Evolutionary conservation across 2,888 invertebrate species (phyloP).

Genomic region (Euproctis similis): DNA sequence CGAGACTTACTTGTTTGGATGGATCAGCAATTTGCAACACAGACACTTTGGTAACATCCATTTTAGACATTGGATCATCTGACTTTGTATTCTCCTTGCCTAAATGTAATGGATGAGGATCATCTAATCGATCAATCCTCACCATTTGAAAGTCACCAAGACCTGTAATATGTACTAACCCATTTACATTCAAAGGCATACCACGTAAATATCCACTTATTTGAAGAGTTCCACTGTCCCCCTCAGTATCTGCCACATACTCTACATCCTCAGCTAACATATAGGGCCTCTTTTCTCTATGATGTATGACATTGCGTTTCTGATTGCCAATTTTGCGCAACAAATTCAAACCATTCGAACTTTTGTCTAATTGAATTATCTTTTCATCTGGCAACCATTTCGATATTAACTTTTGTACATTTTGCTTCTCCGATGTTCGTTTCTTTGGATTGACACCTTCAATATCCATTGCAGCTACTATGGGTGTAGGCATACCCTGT

Average conservation of each 20-base stretch:
- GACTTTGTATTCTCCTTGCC: conserved; percentile 65
- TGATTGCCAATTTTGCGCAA: conserved; percentile 84
- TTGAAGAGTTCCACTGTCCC: conserved; percentile 80
- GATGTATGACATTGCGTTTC: conserved; percentile 82
- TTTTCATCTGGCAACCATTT: conserved; percentile 90
- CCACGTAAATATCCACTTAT: conserved; percentile 93
- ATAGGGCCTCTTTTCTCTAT: conserved; percentile 87
- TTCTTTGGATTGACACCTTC: conserved; percentile 85
- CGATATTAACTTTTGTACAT: conserved; percentile 78
- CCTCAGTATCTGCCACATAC: conserved; percentile 69
- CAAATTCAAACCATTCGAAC: conserved; percentile 82
- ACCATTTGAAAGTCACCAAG: conserved; percentile 95
- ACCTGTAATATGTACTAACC: conserved; percentile 92
- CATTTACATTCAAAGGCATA: conserved; percentile 88
- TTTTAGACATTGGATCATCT: conserved; percentile 49
- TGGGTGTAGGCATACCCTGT: conserved; percentile 87
- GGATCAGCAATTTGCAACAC: conserved; percentile 79
- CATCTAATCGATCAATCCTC: conserved; percentile 82
- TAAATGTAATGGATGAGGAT: conserved; percentile 79
- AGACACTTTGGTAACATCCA: conserved; percentile 48
- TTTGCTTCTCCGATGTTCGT: conserved; percentile 79
- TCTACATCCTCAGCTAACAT: conserved; percentile 87
- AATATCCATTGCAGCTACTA: conserved; percentile 83
- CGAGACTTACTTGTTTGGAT: conserved; percentile 82
- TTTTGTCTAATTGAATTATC: conserved; percentile 84